These are phyloP conservation scores for Trichosurus vulpecula DNA, from an alignment of 2,797 vertebrate species.

Conservation along the genomic window DNA sequence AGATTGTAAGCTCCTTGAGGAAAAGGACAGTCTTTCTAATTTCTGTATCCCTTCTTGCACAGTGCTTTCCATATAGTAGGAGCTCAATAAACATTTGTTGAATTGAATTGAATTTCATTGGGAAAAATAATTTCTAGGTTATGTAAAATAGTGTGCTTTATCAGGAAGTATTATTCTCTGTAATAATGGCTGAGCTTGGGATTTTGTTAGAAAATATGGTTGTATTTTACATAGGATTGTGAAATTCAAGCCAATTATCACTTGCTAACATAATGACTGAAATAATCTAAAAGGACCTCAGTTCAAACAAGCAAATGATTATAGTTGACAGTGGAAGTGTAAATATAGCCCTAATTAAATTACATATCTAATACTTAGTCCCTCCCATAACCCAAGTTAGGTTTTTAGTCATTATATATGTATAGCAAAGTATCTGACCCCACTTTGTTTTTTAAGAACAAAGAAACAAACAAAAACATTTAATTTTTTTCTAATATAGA, in stretches of 20 bases:
- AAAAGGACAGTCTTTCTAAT: not conserved
- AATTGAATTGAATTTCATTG: not conserved
- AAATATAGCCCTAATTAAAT: conserved; percentile 44
- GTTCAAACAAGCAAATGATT: conserved; percentile 31
- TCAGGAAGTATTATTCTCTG: conserved; percentile 22
- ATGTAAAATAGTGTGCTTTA: conserved; percentile 8
- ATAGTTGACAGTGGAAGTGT: conserved; percentile 22
- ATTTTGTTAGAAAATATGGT: conserved; percentile 30
- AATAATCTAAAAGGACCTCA: conserved; percentile 51
- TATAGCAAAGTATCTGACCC: not conserved
- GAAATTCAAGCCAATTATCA: conserved; percentile 34
- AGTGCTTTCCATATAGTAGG: not conserved
- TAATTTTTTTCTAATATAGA: conserved; percentile 49
- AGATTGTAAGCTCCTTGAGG: not conserved
- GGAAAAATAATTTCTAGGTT: not conserved
- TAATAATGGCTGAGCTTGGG: conserved; percentile 10
- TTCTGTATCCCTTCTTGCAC: not conserved
- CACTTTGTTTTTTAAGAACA: not conserved
- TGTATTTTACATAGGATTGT: conserved; percentile 33
- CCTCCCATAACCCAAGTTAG: not conserved
- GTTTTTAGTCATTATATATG: conserved; percentile 23
- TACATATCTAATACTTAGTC: conserved; percentile 10
- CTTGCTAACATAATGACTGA: conserved; percentile 44
- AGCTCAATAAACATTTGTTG: not conserved
- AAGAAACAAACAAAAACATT: conserved; percentile 41